These are phyloP conservation scores for Metaphire vulgaris DNA, from an alignment of 1,140 invertebrate species.

Conservation along the genomic window DNA sequence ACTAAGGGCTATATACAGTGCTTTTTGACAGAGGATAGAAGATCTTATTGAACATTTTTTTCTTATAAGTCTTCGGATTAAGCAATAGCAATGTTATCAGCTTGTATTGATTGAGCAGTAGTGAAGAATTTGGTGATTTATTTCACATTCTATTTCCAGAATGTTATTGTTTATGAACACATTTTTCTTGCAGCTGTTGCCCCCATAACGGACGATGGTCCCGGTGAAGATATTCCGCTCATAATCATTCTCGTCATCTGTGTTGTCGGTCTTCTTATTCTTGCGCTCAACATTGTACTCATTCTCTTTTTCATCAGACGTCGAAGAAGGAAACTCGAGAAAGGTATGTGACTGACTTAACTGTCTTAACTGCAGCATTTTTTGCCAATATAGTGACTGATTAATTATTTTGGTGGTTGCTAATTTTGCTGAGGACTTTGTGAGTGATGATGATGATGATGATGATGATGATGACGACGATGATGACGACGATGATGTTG, in stretches of 20 bases:
- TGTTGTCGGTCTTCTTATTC: slow-evolving; percentile 67
- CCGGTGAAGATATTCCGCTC: slow-evolving; percentile 64
- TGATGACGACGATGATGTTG: background rate
- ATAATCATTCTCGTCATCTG: slow-evolving; percentile 75
- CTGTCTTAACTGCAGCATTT: too few relatives aligned
- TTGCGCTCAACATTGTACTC: slow-evolving; percentile 72
- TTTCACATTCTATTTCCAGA: background rate
- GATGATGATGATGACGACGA: background rate
- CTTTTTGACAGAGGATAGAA: too few relatives aligned
- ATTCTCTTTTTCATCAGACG: slow-evolving; percentile 76
- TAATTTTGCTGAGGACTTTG: slow-evolving; percentile 28
- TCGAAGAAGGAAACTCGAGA: slow-evolving; percentile 61
- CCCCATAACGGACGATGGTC: slow-evolving; percentile 62
- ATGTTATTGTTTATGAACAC: background rate
- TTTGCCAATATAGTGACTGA: too few relatives aligned
- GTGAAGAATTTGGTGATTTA: background rate
- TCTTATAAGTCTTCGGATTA: too few relatives aligned
- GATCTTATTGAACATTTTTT: too few relatives aligned
- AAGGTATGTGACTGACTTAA: too few relatives aligned
- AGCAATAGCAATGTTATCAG: too few relatives aligned
- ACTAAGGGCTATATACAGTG: too few relatives aligned
- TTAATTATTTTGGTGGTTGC: slow-evolving; percentile 31
- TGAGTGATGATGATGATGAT: background rate
- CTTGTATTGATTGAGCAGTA: background rate
- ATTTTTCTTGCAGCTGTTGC: slow-evolving; percentile 45